phyloP scores from a whole-genome alignment of 1,140 invertebrate genomes.

The Danaus melanippus region DNA sequence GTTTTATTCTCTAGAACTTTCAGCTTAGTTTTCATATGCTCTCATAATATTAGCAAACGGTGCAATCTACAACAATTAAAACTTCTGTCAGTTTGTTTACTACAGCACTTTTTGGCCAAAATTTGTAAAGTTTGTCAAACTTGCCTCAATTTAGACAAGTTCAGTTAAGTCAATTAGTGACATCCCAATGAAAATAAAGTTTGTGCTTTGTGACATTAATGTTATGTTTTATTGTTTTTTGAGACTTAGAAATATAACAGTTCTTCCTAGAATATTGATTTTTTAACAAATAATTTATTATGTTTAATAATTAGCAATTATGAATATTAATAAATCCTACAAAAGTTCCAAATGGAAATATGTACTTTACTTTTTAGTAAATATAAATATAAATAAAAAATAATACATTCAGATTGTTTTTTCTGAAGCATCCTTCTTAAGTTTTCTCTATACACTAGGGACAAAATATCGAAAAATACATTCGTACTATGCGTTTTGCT shows the following conservation, averaged over 20 bases:
- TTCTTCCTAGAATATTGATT: background rate
- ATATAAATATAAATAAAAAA: background rate
- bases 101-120: constrained; percentile 44
- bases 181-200: constrained; percentile 19
- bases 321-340: background rate
- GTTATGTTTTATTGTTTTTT: constrained; percentile 10
- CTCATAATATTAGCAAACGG: constrained; percentile 14
- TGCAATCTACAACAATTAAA: constrained; percentile 52
- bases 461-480: too few relatives aligned
- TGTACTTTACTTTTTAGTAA: background rate
- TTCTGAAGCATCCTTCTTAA: too few relatives aligned
- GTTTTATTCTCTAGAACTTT: constrained; percentile 3
- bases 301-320: too few relatives aligned
- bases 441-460: too few relatives aligned
- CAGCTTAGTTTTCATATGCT: constrained; percentile 12
- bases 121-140: constrained; percentile 31
- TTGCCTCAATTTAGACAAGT: constrained; percentile 11
- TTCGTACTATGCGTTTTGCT: too few relatives aligned
- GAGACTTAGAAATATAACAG: constrained; percentile 2
- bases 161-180: constrained; percentile 11
- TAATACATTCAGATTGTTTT: too few relatives aligned
- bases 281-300: constrained; percentile 4
- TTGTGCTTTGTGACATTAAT: constrained; percentile 10
- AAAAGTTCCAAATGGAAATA: background rate
- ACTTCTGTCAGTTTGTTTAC: constrained; percentile 44